Evolutionary conservation across 2,797 vertebrate species (phyloP), one percentile per base, ranked within the genome.

Genomic region (Pelodytes ibericus): DNA sequence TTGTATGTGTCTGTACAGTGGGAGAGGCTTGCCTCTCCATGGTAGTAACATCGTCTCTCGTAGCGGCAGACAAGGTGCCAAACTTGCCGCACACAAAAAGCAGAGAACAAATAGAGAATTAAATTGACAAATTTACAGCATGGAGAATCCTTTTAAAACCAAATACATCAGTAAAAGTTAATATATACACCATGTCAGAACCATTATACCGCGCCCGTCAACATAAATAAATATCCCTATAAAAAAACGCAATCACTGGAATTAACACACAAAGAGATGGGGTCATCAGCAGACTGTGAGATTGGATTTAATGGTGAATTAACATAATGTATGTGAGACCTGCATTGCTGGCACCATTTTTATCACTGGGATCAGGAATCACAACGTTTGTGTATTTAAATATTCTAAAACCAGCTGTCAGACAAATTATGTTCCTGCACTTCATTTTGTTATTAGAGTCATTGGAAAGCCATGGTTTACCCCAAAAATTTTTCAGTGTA

Each of bases 341-440:
- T 61, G 29, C 58, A 41, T 3, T 76, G 74, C 53, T 66, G 70
- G 66, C 58, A 41, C 69, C 3, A 56, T 53, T 60, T 74, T 39
- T 75, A 69, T 75, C 31, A n/a, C 16, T 41, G 24, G 24, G 24
- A 20, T 39, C 1, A 56, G 18, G 16, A 24, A 20, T 15, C 11
- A 13, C 5, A 10, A 10, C 18, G 30, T 64, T 68, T 70, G 74
- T 77, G 57, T 51, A 25, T 33, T 57, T 24, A 33, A 70, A 25
- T 27, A 29, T 70, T 70, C 63, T 49, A 57, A 33, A 76, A 76
- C 63, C 59, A 63, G 13, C 13, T 18, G 66, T 63, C 66, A 39
- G 74, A 30, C 25, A 22, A 56, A 41, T 31, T 27, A 70, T 44
- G 47, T 11, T 11, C 51, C 18, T 39, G 20, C 53, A 25, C 26